Base-by-base conservation (phyloP, 2,888 invertebrate genomes). In the Hirtodrosophila confusa region DNA sequence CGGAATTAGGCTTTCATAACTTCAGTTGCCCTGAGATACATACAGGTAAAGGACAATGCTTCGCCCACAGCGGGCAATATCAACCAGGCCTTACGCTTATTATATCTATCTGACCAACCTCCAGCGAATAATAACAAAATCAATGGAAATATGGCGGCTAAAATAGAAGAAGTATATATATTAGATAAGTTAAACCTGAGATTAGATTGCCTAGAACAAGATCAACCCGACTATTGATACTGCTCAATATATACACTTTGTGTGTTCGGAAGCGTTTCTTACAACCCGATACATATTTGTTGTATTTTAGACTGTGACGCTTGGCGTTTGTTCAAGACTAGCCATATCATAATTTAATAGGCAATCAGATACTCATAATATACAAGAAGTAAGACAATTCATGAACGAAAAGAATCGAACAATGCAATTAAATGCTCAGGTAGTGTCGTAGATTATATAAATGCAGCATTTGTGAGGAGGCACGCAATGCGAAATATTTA, bases 41-140 rank as follows among this genome's bases (percentile, higher is more conserved):
- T 72, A 91, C 91, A 90, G 45, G 80, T 49, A 41, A 89, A 89
- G 3, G 89, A 85, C 0, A 91, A 60, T 0, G 77, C 75, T 53
- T 92, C 91, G 0, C 92, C 92, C 6, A 91, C 64, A 27, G 92
- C 78, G 1, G 92, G 92, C 37, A 90, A 53, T 11, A 92, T 80
- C 85, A 92, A 91, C 47, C 91, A 91, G 9, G 92, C 91, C 57
- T 92, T 92, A 4, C 92, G 80, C 45, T 90, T 88, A 35, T 91
- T 91, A 63, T 90, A 91, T 35, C 90, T 88, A 80, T 92, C 92
- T 37, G 91, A 90, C 92, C 92, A 92, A 2, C 91, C 91, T 12
- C 92, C 92, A 47, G 92, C 92, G 57, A 91, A 92, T 0, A 92
- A 79, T 24, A 92, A 75, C 10, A 92, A 90, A 61, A 92, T 91